These are phyloP conservation scores for Pygoscelis adeliae DNA, from an alignment of 2,113 vertebrate genomes.

Conservation along the genomic window DNA sequence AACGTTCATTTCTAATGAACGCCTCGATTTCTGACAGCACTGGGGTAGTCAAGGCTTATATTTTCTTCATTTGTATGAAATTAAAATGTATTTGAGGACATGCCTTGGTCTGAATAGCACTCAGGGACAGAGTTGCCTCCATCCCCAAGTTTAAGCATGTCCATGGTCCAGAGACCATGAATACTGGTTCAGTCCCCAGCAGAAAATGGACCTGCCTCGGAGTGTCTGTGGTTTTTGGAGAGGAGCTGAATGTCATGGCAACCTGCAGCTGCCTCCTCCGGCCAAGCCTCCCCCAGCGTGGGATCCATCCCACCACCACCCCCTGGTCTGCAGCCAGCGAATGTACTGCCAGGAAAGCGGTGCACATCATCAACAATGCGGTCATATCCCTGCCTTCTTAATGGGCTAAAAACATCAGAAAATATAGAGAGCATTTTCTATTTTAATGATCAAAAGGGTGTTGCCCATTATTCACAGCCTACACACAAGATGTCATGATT, in stretches of 20 bases:
- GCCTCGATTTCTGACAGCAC: background rate
- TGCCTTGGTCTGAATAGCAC: background rate
- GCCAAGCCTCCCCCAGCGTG: background rate
- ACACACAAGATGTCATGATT: background rate
- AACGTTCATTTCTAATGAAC: background rate
- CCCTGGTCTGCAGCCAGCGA: background rate
- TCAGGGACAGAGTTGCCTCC: background rate
- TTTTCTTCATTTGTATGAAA: background rate
- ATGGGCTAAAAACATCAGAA: background rate
- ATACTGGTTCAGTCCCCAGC: background rate
- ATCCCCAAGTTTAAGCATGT: background rate
- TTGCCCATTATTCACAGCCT: constrained; percentile 6
- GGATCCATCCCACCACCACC: background rate
- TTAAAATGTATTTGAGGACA: background rate
- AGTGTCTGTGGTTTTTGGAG: background rate
- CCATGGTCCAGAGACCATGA: background rate
- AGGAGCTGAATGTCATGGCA: background rate
- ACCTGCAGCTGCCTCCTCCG: background rate
- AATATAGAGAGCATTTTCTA: background rate
- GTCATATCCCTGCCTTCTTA: background rate
- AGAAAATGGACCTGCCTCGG: background rate
- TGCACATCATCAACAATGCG: background rate
- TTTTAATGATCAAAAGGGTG: background rate
- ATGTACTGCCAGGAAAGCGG: background rate
- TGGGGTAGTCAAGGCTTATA: background rate